Evolutionary conservation across 2,113 vertebrate species (phyloP).

Genomic region (Centropus unirufus): DNA sequence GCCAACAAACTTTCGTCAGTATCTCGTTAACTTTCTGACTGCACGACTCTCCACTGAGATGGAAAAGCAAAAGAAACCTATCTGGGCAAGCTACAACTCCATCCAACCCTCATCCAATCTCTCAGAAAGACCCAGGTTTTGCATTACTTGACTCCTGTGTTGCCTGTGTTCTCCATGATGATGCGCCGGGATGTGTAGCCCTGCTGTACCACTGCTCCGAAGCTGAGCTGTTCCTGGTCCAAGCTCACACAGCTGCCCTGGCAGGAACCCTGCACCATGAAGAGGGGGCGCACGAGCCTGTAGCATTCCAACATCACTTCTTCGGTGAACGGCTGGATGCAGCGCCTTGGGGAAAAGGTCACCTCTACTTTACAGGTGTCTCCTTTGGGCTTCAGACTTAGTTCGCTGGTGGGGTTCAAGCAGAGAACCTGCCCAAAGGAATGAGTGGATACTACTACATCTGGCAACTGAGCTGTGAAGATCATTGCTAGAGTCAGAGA

Average conservation of each 20-base stretch:
- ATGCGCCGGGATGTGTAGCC: conserved; percentile 74
- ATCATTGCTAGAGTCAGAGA: not conserved
- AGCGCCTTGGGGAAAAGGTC: conserved; percentile 77
- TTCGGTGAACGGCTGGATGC: conserved; percentile 74
- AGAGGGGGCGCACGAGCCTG: conserved; percentile 78
- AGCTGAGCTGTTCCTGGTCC: conserved; percentile 84
- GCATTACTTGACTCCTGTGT: conserved; percentile 81
- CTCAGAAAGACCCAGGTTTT: not conserved
- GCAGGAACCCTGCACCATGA: conserved; percentile 84
- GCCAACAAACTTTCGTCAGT: not conserved
- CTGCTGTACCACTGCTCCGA: conserved; percentile 81
- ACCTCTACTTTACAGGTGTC: conserved; percentile 79
- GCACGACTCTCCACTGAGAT: not conserved
- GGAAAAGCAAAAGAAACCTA: not conserved
- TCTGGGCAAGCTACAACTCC: not conserved
- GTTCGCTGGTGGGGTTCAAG: conserved; percentile 70
- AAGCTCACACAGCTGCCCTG: conserved; percentile 82
- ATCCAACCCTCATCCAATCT: not conserved
- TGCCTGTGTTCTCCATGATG: conserved; percentile 81
- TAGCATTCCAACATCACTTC: conserved; percentile 80
- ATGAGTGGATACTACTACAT: not conserved
- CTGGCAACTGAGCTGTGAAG: not conserved
- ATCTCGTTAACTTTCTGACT: not conserved
- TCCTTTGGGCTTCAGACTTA: conserved; percentile 76
- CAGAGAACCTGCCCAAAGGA: conserved; percentile 67